Base-by-base conservation (phyloP, 1,140 invertebrate species). In the Monochamus saltuarius region DNA sequence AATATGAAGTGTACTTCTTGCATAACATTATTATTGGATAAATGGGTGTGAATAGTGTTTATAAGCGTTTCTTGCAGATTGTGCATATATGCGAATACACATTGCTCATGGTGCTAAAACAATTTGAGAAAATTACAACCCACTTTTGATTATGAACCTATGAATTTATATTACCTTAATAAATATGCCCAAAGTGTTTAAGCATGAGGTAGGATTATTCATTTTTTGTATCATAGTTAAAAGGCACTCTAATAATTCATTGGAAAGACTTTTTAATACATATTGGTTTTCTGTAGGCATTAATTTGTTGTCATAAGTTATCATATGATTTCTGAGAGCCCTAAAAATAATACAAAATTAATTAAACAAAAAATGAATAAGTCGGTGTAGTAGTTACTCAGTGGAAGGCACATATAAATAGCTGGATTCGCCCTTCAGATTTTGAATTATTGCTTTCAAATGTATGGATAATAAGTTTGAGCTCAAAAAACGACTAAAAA, bases 161-260 rank as follows among this genome's bases (percentile, higher is more conserved):
- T n/a, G n/a, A n/a, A n/a, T n/a, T n/a, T n/a, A n/a, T n/a, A n/a
- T 52, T 53, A 53, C 57, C 17, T 59, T 59, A 6, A 52, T 19
- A 10, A 59, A 59, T 35, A 45, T 45, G 10, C 57, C 57, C 16
- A 59, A 36, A 34, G 57, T 49, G 13, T 53, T 45, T 10, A 59
- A 9, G 39, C 35, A 45, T 53, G 50, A 35, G 19, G 13, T 17
- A 59, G n/a, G 46, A 4, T 51, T 29, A 53, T 53, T 34, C 9
- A 17, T n/a, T 37, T 37, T 59, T 53, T 42, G 14, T 10, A 40
- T 16, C 14, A 59, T 35, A 10, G 10, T 8, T 9, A 59, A 10
- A 9, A 59, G 38, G 42, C 29, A 35, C 22, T n/a, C 14, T 17
- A 59, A 17, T 10, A 56, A 47, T 29, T 40, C 40, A 22, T 36